phyloP scores from a whole-genome alignment of 2,797 vertebrate species.

The Phoebastria nigripes region DNA sequence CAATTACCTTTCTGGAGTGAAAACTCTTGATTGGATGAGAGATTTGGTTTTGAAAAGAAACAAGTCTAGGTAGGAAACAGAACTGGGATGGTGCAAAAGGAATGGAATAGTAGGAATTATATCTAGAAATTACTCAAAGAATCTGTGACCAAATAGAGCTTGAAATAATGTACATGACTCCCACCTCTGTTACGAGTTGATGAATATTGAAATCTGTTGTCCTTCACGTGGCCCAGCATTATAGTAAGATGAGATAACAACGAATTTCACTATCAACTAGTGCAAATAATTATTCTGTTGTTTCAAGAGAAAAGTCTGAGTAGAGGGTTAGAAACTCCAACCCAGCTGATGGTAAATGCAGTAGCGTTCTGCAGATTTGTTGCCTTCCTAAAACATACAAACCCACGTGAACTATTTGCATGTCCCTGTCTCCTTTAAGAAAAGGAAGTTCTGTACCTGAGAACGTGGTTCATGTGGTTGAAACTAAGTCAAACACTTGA shows the following conservation, averaged over 20 bases:
- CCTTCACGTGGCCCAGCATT: not conserved
- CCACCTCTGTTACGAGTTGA: not conserved
- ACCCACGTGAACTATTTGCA: not conserved
- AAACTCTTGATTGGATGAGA: not conserved
- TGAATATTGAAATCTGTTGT: not conserved
- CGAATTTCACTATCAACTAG: not conserved
- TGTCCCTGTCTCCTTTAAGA: not conserved
- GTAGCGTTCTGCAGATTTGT: not conserved
- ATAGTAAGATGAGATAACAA: not conserved
- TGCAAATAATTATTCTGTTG: not conserved
- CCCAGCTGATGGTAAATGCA: not conserved
- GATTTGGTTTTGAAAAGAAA: not conserved
- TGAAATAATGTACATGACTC: not conserved
- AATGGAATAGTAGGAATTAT: not conserved
- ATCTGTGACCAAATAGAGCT: not conserved
- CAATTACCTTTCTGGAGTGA: not conserved
- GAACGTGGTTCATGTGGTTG: not conserved
- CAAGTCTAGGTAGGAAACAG: not conserved
- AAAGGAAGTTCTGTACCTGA: not conserved
- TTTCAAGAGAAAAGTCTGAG: not conserved
- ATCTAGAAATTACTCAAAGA: not conserved
- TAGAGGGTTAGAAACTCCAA: not conserved
- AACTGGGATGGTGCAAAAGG: not conserved
- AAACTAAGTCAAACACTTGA: not conserved
- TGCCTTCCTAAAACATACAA: not conserved